Percentiles rank a stretch among this genome's conserved stretches.
Evolutionary conservation across 2,888 invertebrate genomes (phyloP).

Genomic region (Formica aserva): DNA sequence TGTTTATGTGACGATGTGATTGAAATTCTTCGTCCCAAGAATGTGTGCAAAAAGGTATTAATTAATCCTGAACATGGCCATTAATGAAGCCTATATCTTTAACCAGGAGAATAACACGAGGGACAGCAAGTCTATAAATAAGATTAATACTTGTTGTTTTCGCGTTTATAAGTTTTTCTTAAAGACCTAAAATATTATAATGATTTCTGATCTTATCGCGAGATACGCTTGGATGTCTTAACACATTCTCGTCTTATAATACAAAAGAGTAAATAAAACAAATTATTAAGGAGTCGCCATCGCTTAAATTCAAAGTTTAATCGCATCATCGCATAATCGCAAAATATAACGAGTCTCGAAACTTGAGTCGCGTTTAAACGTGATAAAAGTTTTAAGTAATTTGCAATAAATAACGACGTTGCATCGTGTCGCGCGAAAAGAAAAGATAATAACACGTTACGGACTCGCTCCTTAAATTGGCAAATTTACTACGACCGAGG

Average conservation of each 20-base stretch:
- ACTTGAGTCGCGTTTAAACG: not conserved
- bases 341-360: constrained; percentile 1
- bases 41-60: constrained; percentile 46
- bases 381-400: not conserved
- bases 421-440: not conserved
- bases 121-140: constrained; percentile 29
- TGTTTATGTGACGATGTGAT: constrained; percentile 11
- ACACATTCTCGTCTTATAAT: constrained; percentile 7
- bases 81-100: constrained; percentile 24
- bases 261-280: constrained; percentile 1
- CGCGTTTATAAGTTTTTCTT: constrained; percentile 35
- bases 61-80: constrained; percentile 26
- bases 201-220: not conserved
- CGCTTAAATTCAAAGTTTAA: not conserved
- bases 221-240: not conserved
- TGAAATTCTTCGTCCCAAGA: constrained; percentile 28
- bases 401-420: not conserved
- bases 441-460: not conserved
- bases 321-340: not conserved
- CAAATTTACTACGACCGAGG: constrained; percentile 13
- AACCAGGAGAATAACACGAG: constrained; percentile 24
- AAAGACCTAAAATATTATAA: constrained; percentile 13
- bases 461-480: constrained; percentile 3
- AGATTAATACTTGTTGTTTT: constrained; percentile 40
- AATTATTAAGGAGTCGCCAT: not conserved